Evolutionary conservation across 2,888 invertebrate species (phyloP), one percentile per base, ranked within the genome.

Genomic region (Trichogramma dendrolimi): DNA sequence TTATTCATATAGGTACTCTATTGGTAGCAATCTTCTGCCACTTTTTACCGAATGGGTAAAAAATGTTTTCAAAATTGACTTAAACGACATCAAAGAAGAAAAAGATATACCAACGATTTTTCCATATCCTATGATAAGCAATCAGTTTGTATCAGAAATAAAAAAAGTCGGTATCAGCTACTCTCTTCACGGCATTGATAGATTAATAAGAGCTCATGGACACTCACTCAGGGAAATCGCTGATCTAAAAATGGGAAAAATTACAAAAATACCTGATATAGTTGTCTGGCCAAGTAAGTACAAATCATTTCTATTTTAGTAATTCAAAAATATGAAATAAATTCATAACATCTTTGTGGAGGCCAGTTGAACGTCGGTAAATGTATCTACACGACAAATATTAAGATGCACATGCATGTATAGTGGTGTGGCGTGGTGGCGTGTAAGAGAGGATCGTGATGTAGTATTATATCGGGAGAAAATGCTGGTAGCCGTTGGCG

Each of bases 181-280:
- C 75, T 90, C 92, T 0, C 80, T 84, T 44, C 87, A 92, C 58
- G 92, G 91, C 0, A 83, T 91, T 70, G 96, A 96, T 75, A 83
- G 97, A 49, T 80, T 96, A 62, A 86, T 94, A 68, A 83, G 96
- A 64, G 89, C 94, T 0, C 96, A 96, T 77, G 96, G 96, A 0
- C 97, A 97, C 79, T 94, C 96, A 0, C 80, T 98, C 55, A 87
- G 92, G 69, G 98, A 98, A 74, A 91, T 99, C 66, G 88, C 89
- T 69, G 83, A 84, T 10, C 79, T 97, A 60, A 83, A 93, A 71
- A 83, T 85, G 59, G 90, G 92, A 63, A 80, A 77, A 51, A 91
- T 93, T 72, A 84, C 86, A 61, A 84, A 96, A 70, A 92, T 98
- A 74, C 97, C 97, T 3, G 99, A 99, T 74, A 79, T 97, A 10